Base-by-base conservation (phyloP, 64 coral and sea anemone species). In the Trachythela sp. region DNA sequence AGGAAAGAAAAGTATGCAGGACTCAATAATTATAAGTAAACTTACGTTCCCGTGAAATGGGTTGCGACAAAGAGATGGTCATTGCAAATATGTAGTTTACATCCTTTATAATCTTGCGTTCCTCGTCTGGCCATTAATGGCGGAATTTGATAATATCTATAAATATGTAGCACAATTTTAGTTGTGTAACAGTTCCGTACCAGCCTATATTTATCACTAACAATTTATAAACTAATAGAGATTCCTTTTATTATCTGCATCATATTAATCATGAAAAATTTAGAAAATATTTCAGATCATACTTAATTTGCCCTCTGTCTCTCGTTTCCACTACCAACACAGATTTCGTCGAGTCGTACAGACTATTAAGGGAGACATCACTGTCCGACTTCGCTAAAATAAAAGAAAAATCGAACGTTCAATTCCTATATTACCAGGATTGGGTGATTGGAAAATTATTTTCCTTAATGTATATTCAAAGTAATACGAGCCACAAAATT, bases 51-150 rank as follows among this genome's bases (percentile, higher is more conserved):
- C 11, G 54, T 30, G 34, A 97, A 90, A 84, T 97, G 94, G 14
- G 85, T 87, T 38, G 92, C 94, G 10, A 22, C 35, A 38, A 97
- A 97, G 39, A 92, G 83, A 86, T 94, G 94, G 50, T 97, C 92
- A 72, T 97, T 97, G 86, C 93, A 97, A 54, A 97, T 88, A 34
- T 97, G 94, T 8, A 91, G 68, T 43, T 97, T 97, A 34, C 22
- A 68, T 86, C 94, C 94, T 49, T 89, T 86, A 52, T 90, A 84
- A 51, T 97, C 94, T 54, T 91, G 94, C 9, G 89, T 85, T 72
- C 84, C 70, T 50, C 94, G 45, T 77, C 91, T 97, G 0, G 48
- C 71, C 90, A 97, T 87, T 8, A 85, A 36, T 2, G 42, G 33
- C 18, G 94, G 92, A 56, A 97, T 91, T 34, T 87, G 94, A 48